Evolutionary conservation across 2,888 invertebrate genomes (phyloP), one percentile per base, ranked within the genome.

Genomic region (Dermolepida albohirtum): DNA sequence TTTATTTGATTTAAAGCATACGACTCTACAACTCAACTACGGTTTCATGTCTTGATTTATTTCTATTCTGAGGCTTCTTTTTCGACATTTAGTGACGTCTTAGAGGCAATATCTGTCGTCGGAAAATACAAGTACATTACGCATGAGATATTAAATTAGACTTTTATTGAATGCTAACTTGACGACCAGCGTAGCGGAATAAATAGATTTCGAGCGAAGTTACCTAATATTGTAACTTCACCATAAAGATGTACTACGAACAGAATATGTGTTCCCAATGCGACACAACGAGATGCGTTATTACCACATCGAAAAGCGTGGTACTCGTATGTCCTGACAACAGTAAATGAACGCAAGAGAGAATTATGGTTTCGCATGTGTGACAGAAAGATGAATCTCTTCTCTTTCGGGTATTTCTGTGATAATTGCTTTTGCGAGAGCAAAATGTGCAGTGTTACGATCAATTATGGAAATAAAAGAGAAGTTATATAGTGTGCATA

Each of bases 41-140:
- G 12, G 40, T 52, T 69, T 62, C 51, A 43, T 70, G 70, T 68
- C 69, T 59, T 68, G 66, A 67, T 69, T 70, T 71, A 62, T 14
- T 12, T 50, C 41, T 59, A 17, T 40, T 14, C 47, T 39, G 27
- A 54, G 40, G 52, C 8, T 22, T 12, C 29, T 41, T 16, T 64
- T 43, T 52, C 52, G 67, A 70, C 70, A 57, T 67, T 67, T 66
- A 68, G 66, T 64, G 65, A 67, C 70, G 66, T 43, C 12, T 27
- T 17, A 66, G 51, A 29, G 39, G 44, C 64, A 59, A 50, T 66
- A 64, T 64, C 29, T 51, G 69, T 66, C 64, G 69, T 57, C 49
- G 39, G 55, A 54, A 39, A 50, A 66, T 34, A 62, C 64, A 57
- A 59, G 50, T 47, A 55, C 63, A 52, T 54, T 34, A 49, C 44